Percentiles rank a stretch among this genome's conserved stretches.
phyloP scores from a whole-genome alignment of 2,888 invertebrate species.

The Julus scanicus region DNA sequence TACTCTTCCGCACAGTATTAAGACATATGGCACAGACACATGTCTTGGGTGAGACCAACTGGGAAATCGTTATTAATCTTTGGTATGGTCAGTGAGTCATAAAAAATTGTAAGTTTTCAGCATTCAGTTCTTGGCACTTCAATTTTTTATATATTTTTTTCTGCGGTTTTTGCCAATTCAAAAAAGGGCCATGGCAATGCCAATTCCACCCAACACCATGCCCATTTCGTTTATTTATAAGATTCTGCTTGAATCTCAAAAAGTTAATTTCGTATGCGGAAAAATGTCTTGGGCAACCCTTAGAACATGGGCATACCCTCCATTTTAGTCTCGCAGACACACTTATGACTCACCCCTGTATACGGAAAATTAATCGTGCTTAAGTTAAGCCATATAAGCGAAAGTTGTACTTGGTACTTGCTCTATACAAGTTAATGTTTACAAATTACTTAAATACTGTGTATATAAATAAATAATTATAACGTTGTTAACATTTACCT shows the following conservation, averaged over 20 bases:
- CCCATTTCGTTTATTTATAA: constrained; percentile 47
- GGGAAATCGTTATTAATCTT: constrained; percentile 55
- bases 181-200: background rate
- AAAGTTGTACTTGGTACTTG: too few species aligned
- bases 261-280: constrained; percentile 40
- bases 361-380: background rate
- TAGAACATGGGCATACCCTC: background rate
- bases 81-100: constrained; percentile 54
- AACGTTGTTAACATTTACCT: too few species aligned
- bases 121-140: constrained; percentile 52
- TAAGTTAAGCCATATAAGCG: too few species aligned
- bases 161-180: constrained; percentile 29
- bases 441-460: background rate
- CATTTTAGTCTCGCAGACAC: background rate
- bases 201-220: background rate
- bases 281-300: background rate
- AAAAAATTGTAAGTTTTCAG: constrained; percentile 53
- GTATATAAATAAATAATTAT: too few species aligned
- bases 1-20: constrained; percentile 50
- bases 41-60: constrained; percentile 50
- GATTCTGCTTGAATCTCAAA: constrained; percentile 43
- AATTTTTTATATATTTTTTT: constrained; percentile 51
- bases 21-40: constrained; percentile 55
- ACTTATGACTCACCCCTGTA: background rate
- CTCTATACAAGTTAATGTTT: too few species aligned